phyloP scores from a whole-genome alignment of 2,797 vertebrate genomes.

The Falco rusticolus region DNA sequence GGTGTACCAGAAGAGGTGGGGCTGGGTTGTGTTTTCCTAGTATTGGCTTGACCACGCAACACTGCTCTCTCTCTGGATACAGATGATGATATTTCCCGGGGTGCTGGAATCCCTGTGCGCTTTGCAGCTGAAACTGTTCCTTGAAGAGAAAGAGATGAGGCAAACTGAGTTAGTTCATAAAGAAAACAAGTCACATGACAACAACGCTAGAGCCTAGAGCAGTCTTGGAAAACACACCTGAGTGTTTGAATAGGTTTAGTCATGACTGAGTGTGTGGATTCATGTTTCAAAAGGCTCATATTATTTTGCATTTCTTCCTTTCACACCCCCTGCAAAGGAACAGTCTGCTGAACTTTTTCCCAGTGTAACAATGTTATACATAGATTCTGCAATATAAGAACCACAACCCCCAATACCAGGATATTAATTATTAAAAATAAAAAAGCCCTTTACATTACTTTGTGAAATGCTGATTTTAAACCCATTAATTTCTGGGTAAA shows the following conservation, averaged over 20 bases:
- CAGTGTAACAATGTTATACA: neutral
- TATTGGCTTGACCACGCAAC: constrained; percentile 80
- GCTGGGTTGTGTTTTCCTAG: constrained; percentile 88
- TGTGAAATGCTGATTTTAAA: neutral
- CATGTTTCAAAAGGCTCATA: constrained; percentile 33
- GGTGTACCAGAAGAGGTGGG: constrained; percentile 88
- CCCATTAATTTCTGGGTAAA: neutral
- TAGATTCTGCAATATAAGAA: neutral
- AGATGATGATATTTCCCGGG: constrained; percentile 84
- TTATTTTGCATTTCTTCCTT: constrained; percentile 11
- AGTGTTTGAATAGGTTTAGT: constrained; percentile 35
- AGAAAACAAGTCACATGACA: neutral
- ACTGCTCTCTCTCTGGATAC: constrained; percentile 85
- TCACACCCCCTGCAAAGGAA: neutral
- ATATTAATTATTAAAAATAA: neutral
- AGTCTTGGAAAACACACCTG: neutral
- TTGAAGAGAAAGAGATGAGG: constrained; percentile 52
- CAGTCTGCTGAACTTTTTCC: neutral
- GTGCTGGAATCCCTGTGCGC: constrained; percentile 93
- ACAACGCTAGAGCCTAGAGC: neutral
- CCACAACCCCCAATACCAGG: neutral
- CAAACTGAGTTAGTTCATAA: neutral
- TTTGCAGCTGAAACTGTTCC: constrained; percentile 82
- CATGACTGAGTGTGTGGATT: constrained; percentile 8
- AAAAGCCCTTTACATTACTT: neutral